Conservation (phyloP, 2,888 invertebrate genomes). For the Lasioglossum oenotherae region DNA sequence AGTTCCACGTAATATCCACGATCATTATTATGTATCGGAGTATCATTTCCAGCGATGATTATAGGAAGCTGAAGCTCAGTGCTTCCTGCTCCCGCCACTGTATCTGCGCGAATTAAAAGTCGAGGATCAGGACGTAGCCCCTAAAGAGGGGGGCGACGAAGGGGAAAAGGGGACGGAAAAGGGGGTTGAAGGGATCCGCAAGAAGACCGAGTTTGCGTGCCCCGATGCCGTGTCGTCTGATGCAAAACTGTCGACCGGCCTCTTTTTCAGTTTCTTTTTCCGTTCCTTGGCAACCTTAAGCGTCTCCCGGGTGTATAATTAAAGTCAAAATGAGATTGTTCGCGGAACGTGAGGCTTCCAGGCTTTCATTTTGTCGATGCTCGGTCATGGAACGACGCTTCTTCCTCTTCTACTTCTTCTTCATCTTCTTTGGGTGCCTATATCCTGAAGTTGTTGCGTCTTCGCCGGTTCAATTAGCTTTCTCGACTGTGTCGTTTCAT, state of each 20-base stretch:
- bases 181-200: constrained; percentile 25
- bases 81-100: constrained; percentile 51
- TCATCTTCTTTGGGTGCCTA: neutral
- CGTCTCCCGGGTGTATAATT: constrained; percentile 76
- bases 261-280: constrained; percentile 47
- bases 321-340: constrained; percentile 78
- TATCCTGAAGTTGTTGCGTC: neutral
- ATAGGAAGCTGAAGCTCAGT: constrained; percentile 74
- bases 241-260: constrained; percentile 70
- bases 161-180: constrained; percentile 30
- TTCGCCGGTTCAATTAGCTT: neutral
- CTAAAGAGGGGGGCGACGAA: constrained; percentile 14
- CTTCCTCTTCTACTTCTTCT: neutral
- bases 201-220: constrained; percentile 75
- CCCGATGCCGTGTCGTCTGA: constrained; percentile 75
- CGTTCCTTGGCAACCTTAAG: constrained; percentile 70
- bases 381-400: constrained; percentile 15
- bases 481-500: neutral
- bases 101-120: constrained; percentile 42
- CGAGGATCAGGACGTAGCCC: constrained; percentile 26
- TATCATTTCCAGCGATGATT: constrained; percentile 76
- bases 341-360: constrained; percentile 64
- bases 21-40: constrained; percentile 76
- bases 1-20: constrained; percentile 70
- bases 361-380: constrained; percentile 26